Evolutionary conservation across 1,140 invertebrate genomes (phyloP), one percentile per base, ranked within the genome.

Genomic region (Spodoptera frugiperda): DNA sequence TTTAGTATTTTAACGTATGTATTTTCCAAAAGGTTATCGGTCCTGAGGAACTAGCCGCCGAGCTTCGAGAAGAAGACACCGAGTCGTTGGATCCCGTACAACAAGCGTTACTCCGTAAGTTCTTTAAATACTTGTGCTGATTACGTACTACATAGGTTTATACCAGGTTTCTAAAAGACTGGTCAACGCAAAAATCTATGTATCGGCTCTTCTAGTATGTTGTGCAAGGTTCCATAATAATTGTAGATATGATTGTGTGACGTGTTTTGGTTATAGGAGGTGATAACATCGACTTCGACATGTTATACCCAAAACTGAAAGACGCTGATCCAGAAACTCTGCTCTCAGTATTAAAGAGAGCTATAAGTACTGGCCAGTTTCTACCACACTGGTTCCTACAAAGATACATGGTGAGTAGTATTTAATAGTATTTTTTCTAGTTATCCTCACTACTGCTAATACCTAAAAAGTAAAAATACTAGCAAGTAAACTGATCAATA

Each of bases 321-420:
- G 89, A 92, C 17, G 90, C 93, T 0, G 82, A 91, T 75, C 77
- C 87, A 0, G 91, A 94, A 48, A 91, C 91, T 25, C 77, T 94
- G 12, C 76, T 94, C 33, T 84, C 89, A 0, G 89, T 94, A 6
- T 89, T 90, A 5, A 92, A 92, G 54, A 88, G 91, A 71, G 85
- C 91, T 0, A 82, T 94, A 6, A 91, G 89, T 65, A 88, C 91
- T 2, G 91, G 87, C 15, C 93, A 94, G 79, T 94, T 94, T 59
- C 75, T 94, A 11, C 94, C 94, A 1, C 88, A 88, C 14, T 94
- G 94, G 94, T 91, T 94, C 71, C 78, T 93, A 6, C 80, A 89
- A 39, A 85, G 88, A 81, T 94, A 92, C 79, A 91, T 94, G 91
- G 94, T 94, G 84, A 84, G 81, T 77, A 39, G 10, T 57, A 5